A percentile compares a stretch with the other conserved stretches of the same genome.
phyloP scores from a whole-genome alignment of 2,888 invertebrate genomes.

The Perithous albicinctus region DNA sequence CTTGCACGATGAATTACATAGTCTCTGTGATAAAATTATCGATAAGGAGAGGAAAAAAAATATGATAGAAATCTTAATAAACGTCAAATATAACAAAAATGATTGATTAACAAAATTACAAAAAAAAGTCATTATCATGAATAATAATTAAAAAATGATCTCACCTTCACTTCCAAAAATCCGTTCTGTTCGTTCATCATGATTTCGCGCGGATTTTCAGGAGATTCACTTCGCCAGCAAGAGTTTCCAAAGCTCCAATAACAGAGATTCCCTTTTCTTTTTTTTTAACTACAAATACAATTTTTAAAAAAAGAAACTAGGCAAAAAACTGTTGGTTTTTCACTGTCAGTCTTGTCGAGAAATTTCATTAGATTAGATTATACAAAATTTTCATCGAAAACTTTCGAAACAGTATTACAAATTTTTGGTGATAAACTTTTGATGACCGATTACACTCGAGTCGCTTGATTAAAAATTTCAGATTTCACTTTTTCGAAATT shows the following conservation, averaged over 20 bases:
- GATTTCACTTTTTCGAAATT: too few relatives aligned
- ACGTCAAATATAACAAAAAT: too few relatives aligned
- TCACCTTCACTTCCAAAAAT: slow-evolving; percentile 59
- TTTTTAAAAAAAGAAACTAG: too few relatives aligned
- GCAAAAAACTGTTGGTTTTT: too few relatives aligned
- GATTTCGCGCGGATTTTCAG: not conserved
- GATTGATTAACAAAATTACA: not conserved
- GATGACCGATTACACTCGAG: too few relatives aligned
- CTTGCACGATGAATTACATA: not conserved
- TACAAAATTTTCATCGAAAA: too few relatives aligned
- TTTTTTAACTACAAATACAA: not conserved
- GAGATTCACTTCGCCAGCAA: not conserved
- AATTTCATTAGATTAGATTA: slow-evolving; percentile 1
- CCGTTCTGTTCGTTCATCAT: slow-evolving; percentile 65
- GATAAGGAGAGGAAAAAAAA: not conserved
- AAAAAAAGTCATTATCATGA: not conserved
- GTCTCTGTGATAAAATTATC: not conserved
- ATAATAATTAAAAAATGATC: slow-evolving; percentile 16
- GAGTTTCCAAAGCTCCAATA: not conserved
- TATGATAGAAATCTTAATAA: too few relatives aligned
- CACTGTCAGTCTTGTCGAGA: not conserved
- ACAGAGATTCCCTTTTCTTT: not conserved
- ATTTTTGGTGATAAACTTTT: too few relatives aligned
- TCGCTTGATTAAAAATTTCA: too few relatives aligned
- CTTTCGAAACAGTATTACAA: too few relatives aligned